Evolutionary conservation across 2,113 vertebrate species (phyloP).

Genomic region (Scatophagus argus): DNA sequence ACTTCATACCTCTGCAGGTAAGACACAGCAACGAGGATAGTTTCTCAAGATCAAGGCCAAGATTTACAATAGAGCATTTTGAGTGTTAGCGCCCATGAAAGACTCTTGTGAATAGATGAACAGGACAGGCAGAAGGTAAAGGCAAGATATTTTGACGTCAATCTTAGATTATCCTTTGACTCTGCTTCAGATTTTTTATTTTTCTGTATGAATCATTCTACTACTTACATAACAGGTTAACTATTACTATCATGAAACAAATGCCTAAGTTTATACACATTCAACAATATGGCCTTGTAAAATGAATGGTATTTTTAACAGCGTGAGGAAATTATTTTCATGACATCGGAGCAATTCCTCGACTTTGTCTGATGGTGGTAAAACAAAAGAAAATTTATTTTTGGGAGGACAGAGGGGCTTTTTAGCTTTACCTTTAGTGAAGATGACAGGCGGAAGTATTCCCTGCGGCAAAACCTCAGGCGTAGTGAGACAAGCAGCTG

Average conservation of each 20-base stretch:
- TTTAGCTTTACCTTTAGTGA: slow-evolving; percentile 65
- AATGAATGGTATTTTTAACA: neutral
- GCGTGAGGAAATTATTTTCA: neutral
- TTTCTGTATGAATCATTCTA: neutral
- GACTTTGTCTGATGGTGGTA: neutral
- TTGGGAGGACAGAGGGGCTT: slow-evolving; percentile 19
- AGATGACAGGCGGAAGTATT: slow-evolving; percentile 73
- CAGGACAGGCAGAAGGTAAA: neutral
- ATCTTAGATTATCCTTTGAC: neutral
- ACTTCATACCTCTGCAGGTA: neutral
- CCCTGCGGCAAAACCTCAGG: slow-evolving; percentile 63
- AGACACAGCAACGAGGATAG: slow-evolving; percentile 1
- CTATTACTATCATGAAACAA: neutral
- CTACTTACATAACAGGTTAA: neutral
- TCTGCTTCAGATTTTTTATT: neutral
- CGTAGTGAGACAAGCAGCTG: slow-evolving; percentile 64
- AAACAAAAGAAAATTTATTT: slow-evolving; percentile 38
- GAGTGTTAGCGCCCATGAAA: slow-evolving; percentile 14
- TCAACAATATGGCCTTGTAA: neutral
- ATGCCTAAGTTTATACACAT: neutral
- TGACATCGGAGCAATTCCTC: neutral
- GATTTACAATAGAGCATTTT: neutral
- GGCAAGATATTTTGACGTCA: neutral
- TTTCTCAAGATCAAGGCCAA: slow-evolving; percentile 24
- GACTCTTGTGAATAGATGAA: neutral